Base-by-base conservation (phyloP, 2,113 vertebrate species). In the Xyliphius kryptos region DNA sequence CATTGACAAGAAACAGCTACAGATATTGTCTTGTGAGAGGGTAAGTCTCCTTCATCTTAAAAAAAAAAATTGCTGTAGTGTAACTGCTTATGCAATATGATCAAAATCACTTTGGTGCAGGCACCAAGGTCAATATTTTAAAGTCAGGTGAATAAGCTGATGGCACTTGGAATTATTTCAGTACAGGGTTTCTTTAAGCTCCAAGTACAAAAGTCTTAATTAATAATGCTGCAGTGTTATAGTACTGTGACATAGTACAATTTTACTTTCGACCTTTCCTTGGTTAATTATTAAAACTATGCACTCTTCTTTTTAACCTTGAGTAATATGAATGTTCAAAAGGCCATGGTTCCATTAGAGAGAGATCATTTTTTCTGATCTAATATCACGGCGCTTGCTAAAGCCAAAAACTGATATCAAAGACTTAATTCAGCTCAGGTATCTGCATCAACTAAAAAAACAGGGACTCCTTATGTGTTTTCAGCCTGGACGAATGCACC, bases 401-500 rank as follows among this genome's bases (percentile, higher is more conserved):
- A 10, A 32, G 6, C 14, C 26, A 47, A 55, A 65, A 71, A 70
- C 64, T 76, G 70, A 79, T 82, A 83, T 81, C 80, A 74, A 70
- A 75, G 73, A 80, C 81, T 83, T 81, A 76, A 86, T 81, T 82
- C 81, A 83, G 76, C 80, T 76, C 69, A 83, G 84, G 77, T 80
- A 77, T 81, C 80, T 80, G 78, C 78, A 82, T 81, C 80, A 83
- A 84, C 76, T 79, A 77, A 82, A 81, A 20, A 1, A 17, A 19
- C 46, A 32, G 40, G 76, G 75, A 80, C 81, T 85, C 81, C 83
- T 86, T 84, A 84, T 82, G 79, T 86, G 83, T 86, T 86, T 78
- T 78, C 79, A 77, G 79, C 77, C 81, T 81, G 76, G 78, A 79
- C 79, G 73, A 64, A 80, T 76, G 80, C 81, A 86, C 70, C 81